Base-by-base conservation (phyloP, 2,797 vertebrate species). In the Pangasius macronema region DNA sequence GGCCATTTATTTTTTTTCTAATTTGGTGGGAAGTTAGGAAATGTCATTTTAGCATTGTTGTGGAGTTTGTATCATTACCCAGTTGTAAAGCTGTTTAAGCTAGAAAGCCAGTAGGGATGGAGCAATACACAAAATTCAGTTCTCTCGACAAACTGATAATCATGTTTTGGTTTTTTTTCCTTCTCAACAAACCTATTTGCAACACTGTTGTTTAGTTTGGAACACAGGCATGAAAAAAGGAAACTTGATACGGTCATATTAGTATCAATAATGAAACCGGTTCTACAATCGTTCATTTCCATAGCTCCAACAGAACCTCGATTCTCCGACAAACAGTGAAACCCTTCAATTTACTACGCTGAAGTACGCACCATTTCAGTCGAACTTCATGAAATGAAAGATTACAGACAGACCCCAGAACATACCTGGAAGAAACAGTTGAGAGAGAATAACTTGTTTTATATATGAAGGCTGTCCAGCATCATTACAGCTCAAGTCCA, bases 381-480 rank as follows among this genome's bases (percentile, higher is more conserved):
- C 4, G 11, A 27, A 27, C 22, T 27, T 75, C 14, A 75, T 75
- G 27, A 77, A 51, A 77, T 1, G 16, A 55, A 57, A 36, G 24
- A 53, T 30, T 30, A 27, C 70, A 53, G n/a, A 53, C 27, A 2
- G 9, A 42, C 11, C 36, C 6, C 6, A 24, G 13, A 82, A 63
- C 36, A 27, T 2, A 39, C 22, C 22, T 81, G 55, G 22, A 59
- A 59, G 27, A 24, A 27, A 61, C 3, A 8, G 2, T 42, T 9
- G 57, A 81, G 13, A 42, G 79, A 27, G 24, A 81, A 61, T 81
- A 59, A 80, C 55, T 22, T 36, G 76, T n/a, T 33, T 79, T 22
- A 59, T 81, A 27, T 81, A 42, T 16, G 55, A 81, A 81, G 79
- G 11, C 55, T 63, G 79, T 61, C 57, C 36, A 82, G 36, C 79